Evolutionary conservation across 2,888 invertebrate species (phyloP).

Genomic region (Lasioglossum morio): DNA sequence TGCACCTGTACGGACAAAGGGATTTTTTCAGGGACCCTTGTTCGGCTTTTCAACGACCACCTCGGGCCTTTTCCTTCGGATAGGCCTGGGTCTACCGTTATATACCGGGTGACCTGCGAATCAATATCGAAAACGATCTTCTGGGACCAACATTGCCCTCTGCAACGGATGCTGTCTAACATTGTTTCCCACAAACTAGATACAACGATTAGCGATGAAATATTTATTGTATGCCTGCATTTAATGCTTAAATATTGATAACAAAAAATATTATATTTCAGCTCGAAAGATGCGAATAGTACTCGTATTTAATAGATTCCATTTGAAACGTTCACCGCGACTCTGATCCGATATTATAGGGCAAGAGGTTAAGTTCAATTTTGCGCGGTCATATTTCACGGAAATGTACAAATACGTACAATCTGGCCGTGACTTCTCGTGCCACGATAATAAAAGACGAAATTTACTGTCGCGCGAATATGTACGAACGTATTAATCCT

Average conservation of each 20-base stretch:
- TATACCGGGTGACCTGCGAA: constrained; percentile 53
- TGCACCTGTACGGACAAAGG: constrained; percentile 77
- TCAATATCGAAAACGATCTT: not conserved
- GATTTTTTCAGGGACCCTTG: constrained; percentile 63
- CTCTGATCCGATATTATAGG: too few species aligned
- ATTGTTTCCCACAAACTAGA: not conserved
- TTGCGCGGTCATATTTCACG: not conserved
- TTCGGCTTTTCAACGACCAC: constrained; percentile 75
- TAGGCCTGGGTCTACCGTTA: constrained; percentile 41
- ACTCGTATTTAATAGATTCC: too few species aligned
- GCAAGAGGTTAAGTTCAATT: not conserved
- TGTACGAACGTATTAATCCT: not conserved
- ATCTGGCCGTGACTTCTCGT: not conserved
- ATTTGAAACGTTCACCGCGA: too few species aligned
- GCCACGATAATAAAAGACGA: not conserved
- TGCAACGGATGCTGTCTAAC: not conserved
- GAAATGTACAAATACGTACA: not conserved
- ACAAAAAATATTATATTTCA: too few species aligned
- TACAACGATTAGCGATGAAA: not conserved
- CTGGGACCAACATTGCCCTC: not conserved
- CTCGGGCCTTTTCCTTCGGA: constrained; percentile 65
- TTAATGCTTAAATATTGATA: too few species aligned
- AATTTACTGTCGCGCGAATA: not conserved
- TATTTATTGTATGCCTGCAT: too few species aligned
- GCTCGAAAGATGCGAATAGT: too few species aligned